phyloP scores from a whole-genome alignment of 2,113 vertebrate species.

The Smithornis capensis region DNA sequence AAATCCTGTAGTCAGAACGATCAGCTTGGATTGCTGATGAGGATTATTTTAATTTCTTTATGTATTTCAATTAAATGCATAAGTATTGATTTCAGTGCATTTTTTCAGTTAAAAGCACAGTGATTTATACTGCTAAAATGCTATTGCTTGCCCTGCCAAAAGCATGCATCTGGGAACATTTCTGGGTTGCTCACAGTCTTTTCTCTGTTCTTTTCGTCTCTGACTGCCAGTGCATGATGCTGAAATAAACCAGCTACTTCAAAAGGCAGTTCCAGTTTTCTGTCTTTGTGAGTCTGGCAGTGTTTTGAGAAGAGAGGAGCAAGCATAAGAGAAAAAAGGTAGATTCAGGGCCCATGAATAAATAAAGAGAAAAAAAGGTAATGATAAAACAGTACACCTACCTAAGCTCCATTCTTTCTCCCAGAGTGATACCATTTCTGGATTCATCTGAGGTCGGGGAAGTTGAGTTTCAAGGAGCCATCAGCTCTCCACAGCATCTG shows the following conservation, averaged over 20 bases:
- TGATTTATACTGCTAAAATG: constrained; percentile 60
- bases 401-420: constrained; percentile 35
- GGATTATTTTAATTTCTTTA: constrained; percentile 64
- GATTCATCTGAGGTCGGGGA: neutral
- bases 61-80: constrained; percentile 53
- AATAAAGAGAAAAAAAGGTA: neutral
- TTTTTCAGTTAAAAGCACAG: constrained; percentile 54
- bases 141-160: constrained; percentile 58
- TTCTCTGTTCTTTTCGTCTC: constrained; percentile 21
- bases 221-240: constrained; percentile 30
- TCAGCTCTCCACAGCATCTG: neutral
- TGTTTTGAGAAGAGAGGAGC: neutral
- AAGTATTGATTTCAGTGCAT: constrained; percentile 41
- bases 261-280: constrained; percentile 36
- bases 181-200: constrained; percentile 51
- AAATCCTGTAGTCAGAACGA: constrained; percentile 52
- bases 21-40: constrained; percentile 40
- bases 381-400: constrained; percentile 22
- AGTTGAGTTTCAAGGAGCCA: constrained; percentile 11
- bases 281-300: constrained; percentile 3
- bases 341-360: neutral
- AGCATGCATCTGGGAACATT: constrained; percentile 59
- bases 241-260: constrained; percentile 54
- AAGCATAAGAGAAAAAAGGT: neutral
- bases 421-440: neutral